Base-by-base conservation (phyloP, 1,140 invertebrate species). In the Heliconius nattereri region DNA sequence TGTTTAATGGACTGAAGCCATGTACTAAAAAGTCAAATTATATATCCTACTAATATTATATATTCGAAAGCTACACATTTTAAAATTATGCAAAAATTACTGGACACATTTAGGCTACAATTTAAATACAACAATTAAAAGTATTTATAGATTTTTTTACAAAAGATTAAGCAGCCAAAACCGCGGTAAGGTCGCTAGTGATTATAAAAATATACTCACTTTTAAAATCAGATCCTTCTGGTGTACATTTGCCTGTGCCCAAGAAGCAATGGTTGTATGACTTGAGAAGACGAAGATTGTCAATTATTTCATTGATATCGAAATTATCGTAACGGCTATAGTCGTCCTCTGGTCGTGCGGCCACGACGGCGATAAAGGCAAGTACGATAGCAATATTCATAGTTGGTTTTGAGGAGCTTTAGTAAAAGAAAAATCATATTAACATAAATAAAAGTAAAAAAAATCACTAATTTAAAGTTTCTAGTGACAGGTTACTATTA, bases 201-300 rank as follows among this genome's bases (percentile, higher is more conserved):
- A 29, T 16, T 19, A 45, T 0, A 11, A 73, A 71, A 37, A 57
- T 83, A 76, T 80, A 97, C 96, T 95, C 13, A 66, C 60, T 66
- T 91, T 96, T 97, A 35, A 97, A 89, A 84, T 97, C 96, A 1
- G 95, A 91, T 11, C 96, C 97, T 84, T 97, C 96, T 0, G 96
- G 89, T 0, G 96, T 96, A 85, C 97, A 97, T 8, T 95, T 94
- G 32, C 96, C 96, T 71, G 96, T 95, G 0, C 95, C 96, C 82
- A 97, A 83, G 83, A 97, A 91, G 79, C 97, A 97, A 54, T 95
- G 95, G 2, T 96, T 95, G 82, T 97, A 97, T 81, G 96, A 95
- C 16, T 94, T 95, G 19, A 97, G 91, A 7, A 97, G 94, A 19
- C 97, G 94, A 13, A 93, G 85, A 82, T 97, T 97, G 54, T 89